phyloP scores from a whole-genome alignment of 1,140 invertebrate species.

The Drosophila santomea region DNA sequence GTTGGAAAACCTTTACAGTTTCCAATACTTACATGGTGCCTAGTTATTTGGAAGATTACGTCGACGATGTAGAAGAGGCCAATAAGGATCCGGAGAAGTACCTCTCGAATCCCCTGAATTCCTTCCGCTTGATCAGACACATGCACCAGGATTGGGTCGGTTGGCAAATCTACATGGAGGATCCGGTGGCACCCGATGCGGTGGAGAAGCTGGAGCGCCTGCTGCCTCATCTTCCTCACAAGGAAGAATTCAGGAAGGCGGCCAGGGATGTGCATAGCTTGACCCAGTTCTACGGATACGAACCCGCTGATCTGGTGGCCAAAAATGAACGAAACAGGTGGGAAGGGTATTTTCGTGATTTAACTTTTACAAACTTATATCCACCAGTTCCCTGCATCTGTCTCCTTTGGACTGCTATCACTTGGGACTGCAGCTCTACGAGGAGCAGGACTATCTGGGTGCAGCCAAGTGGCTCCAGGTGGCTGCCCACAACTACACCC shows the following conservation, averaged over 20 bases:
- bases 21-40: no score
- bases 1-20: not conserved
- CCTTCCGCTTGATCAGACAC: slow-evolving; percentile 60
- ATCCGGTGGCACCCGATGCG: slow-evolving; percentile 13
- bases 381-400: slow-evolving; percentile 17
- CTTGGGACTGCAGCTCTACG: slow-evolving; percentile 37
- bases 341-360: fast-evolving
- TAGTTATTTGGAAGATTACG: slow-evolving; percentile 49
- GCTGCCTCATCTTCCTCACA: not conserved
- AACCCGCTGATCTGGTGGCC: slow-evolving; percentile 16
- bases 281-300: slow-evolving; percentile 37
- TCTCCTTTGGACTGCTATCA: slow-evolving; percentile 52
- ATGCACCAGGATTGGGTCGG: slow-evolving; percentile 66
- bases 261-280: slow-evolving; percentile 18
- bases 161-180: slow-evolving; percentile 55
- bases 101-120: slow-evolving; percentile 59
- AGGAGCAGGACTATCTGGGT: slow-evolving; percentile 25
- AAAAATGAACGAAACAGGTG: slow-evolving; percentile 15
- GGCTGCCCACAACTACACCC: slow-evolving; percentile 33
- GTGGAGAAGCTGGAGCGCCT: slow-evolving; percentile 22
- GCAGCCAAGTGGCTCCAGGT: slow-evolving; percentile 44
- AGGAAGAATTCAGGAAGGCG: not conserved
- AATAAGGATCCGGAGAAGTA: slow-evolving; percentile 88
- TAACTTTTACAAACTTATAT: not conserved
- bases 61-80: slow-evolving; percentile 90